Evolutionary conservation across 2,113 vertebrate genomes (phyloP), one percentile per base, ranked within the genome.

Genomic region (Eolophus roseicapilla): DNA sequence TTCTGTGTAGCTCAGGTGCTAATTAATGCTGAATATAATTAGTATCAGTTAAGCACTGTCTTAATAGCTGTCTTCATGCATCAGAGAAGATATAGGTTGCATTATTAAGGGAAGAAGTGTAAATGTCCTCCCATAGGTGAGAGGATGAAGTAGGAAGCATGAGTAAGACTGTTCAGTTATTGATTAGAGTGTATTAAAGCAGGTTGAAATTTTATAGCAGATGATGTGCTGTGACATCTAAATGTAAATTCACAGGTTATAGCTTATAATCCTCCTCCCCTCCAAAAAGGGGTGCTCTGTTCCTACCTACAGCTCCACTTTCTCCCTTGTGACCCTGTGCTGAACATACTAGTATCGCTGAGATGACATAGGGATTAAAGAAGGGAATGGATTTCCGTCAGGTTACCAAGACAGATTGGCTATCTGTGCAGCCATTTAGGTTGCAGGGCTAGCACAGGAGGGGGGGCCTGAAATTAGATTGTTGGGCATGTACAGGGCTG

Each of bases 351-450:
- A 78, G 84, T 96, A 86, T 39, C 68, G 33, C 50, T 78, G 74
- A 91, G 77, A 64, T 92, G 83, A 68, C 80, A 64, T 17, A 75
- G 69, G 86, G 93, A 79, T 95, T 96, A 91, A 95, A 77, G 64
- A 93, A 92, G 47, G 55, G 77, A 97, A 95, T 91, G 83, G 86
- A 59, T 95, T 96, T 96, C 82, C 93, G 94, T 93, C 88, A 83
- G 43, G 53, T 92, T 92, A 94, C 63, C 63, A 67, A 95, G 90
- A 95, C 1, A 1, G 63, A 95, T 80, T 88, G 71, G 12, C 82
- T 85, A 52, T 88, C 70, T 95, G 59, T 90, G 71, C 53, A 74
- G 46, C 68, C 59, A 24, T 95, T 93, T 86, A 31, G 28, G 63
- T 87, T 92, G 82, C 96, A 93, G 76, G 88, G 68, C 75, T 77